phyloP scores from a whole-genome alignment of 1,140 invertebrate species.

The Centruroides sculpturatus region DNA sequence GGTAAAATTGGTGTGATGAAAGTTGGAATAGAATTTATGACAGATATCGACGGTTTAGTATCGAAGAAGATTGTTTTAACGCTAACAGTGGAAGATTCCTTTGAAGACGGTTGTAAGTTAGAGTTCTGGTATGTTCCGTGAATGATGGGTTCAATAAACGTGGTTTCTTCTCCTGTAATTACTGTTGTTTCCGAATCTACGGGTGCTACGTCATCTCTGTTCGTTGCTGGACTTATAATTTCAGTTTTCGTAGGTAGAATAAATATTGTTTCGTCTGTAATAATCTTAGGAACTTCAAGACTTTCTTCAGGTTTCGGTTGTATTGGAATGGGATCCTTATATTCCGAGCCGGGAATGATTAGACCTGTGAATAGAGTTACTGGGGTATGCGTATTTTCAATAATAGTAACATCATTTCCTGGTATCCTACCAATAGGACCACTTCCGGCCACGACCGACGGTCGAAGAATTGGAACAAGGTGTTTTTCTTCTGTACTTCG shows the following conservation, averaged over 20 bases:
- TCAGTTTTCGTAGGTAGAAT: no score
- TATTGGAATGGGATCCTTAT: no score
- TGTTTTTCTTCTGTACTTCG: constrained; percentile 3
- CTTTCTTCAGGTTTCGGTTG: no score
- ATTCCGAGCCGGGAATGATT: no score
- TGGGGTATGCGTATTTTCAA: no score
- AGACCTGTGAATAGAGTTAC: no score
- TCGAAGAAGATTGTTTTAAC: constrained; percentile 13
- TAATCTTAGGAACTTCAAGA: no score
- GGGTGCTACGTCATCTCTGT: not conserved
- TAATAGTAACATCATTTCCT: no score
- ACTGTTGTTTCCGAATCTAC: constrained; percentile 3
- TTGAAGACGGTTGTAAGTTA: not conserved
- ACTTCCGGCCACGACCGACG: not conserved
- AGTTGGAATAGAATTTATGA: not conserved
- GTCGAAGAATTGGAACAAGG: not conserved
- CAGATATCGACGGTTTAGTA: not conserved
- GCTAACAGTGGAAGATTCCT: constrained; percentile 8
- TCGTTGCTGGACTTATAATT: not conserved
- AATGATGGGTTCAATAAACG: constrained; percentile 12
- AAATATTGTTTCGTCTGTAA: no score
- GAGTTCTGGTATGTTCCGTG: no score
- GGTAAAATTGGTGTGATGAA: not conserved
- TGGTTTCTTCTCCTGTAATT: constrained; percentile 16
- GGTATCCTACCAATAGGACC: not conserved